phyloP scores from a whole-genome alignment of 1,140 invertebrate species.

The Paracyclopina nana region DNA sequence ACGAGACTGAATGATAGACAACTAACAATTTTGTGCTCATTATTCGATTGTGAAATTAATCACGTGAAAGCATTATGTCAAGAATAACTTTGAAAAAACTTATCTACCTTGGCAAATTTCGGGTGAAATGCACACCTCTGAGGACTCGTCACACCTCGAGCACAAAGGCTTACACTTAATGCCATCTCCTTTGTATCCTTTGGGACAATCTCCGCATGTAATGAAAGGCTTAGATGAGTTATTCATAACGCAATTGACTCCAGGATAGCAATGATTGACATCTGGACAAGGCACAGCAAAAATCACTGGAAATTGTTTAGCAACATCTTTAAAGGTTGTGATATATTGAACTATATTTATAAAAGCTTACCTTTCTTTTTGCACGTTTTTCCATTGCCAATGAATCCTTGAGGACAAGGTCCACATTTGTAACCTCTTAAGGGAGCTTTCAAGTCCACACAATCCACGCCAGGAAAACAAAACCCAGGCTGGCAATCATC shows the following conservation, averaged over 20 bases:
- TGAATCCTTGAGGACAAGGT: slow-evolving; percentile 11
- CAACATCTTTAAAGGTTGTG: neutral
- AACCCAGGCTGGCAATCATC: slow-evolving; percentile 1
- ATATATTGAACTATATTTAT: neutral
- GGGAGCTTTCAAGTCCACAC: slow-evolving; percentile 1
- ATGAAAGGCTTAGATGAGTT: too few relatives aligned
- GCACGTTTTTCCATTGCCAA: slow-evolving; percentile 13
- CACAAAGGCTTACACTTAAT: too few relatives aligned
- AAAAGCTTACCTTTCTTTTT: neutral
- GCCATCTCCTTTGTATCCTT: too few relatives aligned
- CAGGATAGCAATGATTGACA: too few relatives aligned
- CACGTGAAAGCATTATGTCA: neutral
- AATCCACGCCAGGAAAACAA: slow-evolving; percentile 3
- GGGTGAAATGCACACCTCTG: too few relatives aligned
- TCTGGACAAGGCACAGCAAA: neutral
- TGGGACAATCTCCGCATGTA: too few relatives aligned
- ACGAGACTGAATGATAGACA: neutral
- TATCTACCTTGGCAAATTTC: too few relatives aligned
- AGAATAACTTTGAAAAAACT: neutral
- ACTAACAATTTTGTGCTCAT: neutral
- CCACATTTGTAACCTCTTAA: slow-evolving; percentile 10
- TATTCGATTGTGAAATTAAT: neutral
- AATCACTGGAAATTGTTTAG: neutral
- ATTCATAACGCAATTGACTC: too few relatives aligned
- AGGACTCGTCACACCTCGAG: too few relatives aligned